Conservation (phyloP, 2,888 invertebrate species). For the Anarsia innoxiella region DNA sequence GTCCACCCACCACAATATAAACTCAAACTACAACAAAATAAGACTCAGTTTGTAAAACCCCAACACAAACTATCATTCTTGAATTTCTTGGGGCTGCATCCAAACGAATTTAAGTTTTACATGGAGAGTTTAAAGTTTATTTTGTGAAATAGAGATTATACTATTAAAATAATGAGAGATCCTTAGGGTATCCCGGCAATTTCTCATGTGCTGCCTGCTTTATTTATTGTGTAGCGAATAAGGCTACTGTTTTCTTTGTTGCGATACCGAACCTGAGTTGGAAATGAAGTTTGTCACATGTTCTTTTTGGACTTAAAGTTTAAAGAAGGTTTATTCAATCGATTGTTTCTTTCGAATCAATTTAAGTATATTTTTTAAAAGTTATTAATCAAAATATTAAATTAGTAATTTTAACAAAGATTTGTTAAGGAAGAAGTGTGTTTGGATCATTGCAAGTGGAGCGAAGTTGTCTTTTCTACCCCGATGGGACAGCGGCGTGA, state of each 20-base stretch:
- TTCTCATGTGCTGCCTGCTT: constrained; percentile 63
- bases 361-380: neutral
- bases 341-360: neutral
- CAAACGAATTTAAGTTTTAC: constrained; percentile 28
- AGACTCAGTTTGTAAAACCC: constrained; percentile 22
- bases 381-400: no score
- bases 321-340: constrained; percentile 1
- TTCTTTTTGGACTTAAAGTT: constrained; percentile 13
- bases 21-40: constrained; percentile 21
- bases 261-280: constrained; percentile 24
- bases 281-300: constrained; percentile 31
- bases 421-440: no score
- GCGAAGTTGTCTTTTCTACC: no score
- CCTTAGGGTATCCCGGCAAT: constrained; percentile 63
- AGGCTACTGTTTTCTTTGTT: constrained; percentile 56
- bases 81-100: constrained; percentile 25
- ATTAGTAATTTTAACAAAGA: no score
- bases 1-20: constrained; percentile 19
- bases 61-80: constrained; percentile 22
- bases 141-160: constrained; percentile 36
- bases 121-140: constrained; percentile 22
- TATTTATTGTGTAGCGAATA: constrained; percentile 62
- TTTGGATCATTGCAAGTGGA: no score
- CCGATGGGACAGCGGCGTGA: no score
- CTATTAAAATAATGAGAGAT: constrained; percentile 68